Conservation (phyloP, 2,797 vertebrate species). For the Cossypha heuglini region DNA sequence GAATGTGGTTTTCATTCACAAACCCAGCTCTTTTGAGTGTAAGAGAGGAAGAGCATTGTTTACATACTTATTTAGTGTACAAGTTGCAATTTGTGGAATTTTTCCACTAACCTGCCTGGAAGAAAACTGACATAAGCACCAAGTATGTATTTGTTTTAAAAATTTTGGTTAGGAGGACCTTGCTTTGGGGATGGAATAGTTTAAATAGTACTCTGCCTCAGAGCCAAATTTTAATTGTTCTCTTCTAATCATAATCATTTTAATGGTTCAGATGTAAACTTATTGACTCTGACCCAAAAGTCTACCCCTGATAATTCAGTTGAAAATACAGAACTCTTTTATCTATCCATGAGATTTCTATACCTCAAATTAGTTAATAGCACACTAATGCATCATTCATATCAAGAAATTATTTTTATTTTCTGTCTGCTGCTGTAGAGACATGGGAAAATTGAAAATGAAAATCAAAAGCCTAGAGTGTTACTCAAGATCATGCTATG, state of each 20-base stretch:
- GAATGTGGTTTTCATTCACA: background rate
- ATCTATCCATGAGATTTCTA: background rate
- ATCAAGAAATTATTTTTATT: background rate
- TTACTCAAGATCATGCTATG: background rate
- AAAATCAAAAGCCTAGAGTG: background rate
- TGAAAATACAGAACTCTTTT: background rate
- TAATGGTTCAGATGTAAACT: background rate
- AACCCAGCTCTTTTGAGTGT: background rate
- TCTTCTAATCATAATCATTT: background rate
- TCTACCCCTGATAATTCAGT: background rate
- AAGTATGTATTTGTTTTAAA: background rate
- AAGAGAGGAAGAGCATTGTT: background rate
- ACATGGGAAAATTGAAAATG: background rate
- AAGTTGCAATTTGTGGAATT: background rate
- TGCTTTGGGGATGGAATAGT: background rate
- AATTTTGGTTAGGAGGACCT: background rate
- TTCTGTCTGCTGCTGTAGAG: background rate
- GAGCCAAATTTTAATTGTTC: background rate
- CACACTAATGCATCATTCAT: background rate
- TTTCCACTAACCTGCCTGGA: background rate
- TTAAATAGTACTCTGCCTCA: background rate
- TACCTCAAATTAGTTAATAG: background rate
- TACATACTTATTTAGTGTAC: fast-evolving
- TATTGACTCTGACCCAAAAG: background rate
- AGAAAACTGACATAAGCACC: background rate